Conservation (phyloP, 2,797 vertebrate genomes). For the Liparis tanakae region DNA sequence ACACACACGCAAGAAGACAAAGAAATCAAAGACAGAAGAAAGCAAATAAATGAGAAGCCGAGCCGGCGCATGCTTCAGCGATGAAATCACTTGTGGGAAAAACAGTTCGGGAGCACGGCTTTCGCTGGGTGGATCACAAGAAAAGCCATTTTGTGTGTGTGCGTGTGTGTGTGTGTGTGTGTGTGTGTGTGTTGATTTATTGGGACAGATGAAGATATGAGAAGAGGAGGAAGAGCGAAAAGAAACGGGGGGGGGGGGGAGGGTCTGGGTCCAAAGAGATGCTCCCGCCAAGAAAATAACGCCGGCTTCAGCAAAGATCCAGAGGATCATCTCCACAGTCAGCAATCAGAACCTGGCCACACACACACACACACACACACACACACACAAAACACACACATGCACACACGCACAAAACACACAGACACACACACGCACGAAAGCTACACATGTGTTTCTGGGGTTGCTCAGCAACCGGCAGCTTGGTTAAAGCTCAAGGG, state of each 20-base stretch:
- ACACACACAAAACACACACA: constrained; percentile 24
- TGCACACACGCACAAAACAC: constrained; percentile 24
- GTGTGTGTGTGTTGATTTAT: background rate
- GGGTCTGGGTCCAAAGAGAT: constrained; percentile 28
- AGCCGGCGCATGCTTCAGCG: constrained; percentile 40
- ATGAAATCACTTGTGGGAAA: constrained; percentile 51
- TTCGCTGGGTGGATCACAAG: constrained; percentile 18
- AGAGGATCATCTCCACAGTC: constrained; percentile 34
- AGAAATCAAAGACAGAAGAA: constrained; percentile 3
- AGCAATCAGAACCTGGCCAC: constrained; percentile 29
- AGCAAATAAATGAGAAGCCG: background rate
- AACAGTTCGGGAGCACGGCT: constrained; percentile 17
- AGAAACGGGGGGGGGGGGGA: constrained; percentile 1
- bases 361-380: constrained; percentile 28
- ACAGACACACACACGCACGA: constrained; percentile 20
- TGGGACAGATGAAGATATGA: constrained; percentile 20
- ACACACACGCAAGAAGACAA: background rate
- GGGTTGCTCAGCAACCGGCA: background rate
- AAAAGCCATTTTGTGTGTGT: constrained; percentile 4
- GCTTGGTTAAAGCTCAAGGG: background rate
- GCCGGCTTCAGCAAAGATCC: constrained; percentile 36
- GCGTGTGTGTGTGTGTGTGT: too few relatives aligned
- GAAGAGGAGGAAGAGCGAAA: constrained; percentile 23
- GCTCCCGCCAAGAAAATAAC: constrained; percentile 40
- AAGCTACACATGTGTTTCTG: constrained; percentile 3